Percentiles rank a stretch among this genome's conserved stretches.
Conservation (phyloP, 2,113 vertebrate genomes). For the Lanius ludovicianus region DNA sequence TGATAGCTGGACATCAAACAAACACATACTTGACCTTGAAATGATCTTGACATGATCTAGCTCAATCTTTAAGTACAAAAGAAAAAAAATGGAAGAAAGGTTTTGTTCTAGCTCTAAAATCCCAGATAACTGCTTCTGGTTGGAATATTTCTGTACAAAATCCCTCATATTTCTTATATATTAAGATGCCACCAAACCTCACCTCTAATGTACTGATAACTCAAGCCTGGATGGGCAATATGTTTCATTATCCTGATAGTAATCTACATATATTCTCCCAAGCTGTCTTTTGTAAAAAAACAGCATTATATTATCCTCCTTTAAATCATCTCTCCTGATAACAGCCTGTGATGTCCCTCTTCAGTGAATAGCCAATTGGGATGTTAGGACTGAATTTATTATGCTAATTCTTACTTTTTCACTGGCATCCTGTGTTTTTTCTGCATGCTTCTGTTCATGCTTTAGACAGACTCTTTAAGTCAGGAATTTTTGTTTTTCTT, state of each 20-base stretch:
- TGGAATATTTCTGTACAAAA: background rate
- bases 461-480: background rate
- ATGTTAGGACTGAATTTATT: background rate
- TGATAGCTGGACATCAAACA: background rate
- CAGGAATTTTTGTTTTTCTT: background rate
- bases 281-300: background rate
- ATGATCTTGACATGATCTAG: background rate
- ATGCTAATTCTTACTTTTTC: background rate
- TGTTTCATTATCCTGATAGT: background rate
- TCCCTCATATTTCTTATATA: accelerated
- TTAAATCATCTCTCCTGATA: background rate
- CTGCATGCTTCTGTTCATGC: background rate
- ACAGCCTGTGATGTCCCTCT: background rate
- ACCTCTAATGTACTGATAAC: background rate
- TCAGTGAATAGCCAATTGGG: background rate
- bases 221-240: background rate
- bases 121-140: background rate
- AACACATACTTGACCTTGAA: background rate
- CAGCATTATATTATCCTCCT: background rate
- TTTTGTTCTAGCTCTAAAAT: background rate
- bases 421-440: background rate
- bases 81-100: background rate
- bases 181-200: background rate
- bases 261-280: background rate
- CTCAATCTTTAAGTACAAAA: background rate